Percentiles rank a stretch among this genome's conserved stretches.
These are phyloP conservation scores for Mimachlamys varia DNA, from an alignment of 2,888 invertebrate species.

Conservation along the genomic window DNA sequence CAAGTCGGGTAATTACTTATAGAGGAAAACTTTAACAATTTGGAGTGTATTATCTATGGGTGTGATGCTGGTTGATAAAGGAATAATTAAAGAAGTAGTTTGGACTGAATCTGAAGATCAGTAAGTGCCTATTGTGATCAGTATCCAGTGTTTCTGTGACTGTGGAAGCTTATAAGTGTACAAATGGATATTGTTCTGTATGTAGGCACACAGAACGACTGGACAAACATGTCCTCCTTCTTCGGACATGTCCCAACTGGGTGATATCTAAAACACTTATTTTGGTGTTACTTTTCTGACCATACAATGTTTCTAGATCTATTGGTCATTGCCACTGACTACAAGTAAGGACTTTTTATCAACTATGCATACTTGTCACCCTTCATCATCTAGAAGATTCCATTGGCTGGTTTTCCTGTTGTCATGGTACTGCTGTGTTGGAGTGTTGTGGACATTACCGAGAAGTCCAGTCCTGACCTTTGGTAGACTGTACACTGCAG, in stretches of 20 bases:
- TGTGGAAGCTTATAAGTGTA: background rate
- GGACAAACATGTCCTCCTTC: background rate
- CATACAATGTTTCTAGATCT: background rate
- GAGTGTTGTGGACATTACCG: background rate
- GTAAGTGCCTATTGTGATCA: too few species aligned
- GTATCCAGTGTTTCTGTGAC: too few species aligned
- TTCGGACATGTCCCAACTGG: background rate
- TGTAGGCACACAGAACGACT: background rate
- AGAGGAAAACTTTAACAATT: constrained; percentile 20
- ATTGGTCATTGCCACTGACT: background rate
- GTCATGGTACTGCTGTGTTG: background rate
- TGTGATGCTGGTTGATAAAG: background rate
- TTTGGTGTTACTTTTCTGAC: background rate
- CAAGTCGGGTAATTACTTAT: background rate
- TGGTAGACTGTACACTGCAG: constrained; percentile 80
- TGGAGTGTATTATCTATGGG: background rate
- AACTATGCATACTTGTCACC: background rate
- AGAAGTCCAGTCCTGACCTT: constrained; percentile 61
- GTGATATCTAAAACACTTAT: background rate
- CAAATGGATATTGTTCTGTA: background rate
- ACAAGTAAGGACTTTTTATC: background rate
- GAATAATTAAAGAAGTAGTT: too few species aligned
- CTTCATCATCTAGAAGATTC: background rate
- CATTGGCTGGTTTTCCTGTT: background rate
- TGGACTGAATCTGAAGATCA: too few species aligned